These are phyloP conservation scores for Bubo blakistoni DNA, from an alignment of 2,113 vertebrate genomes.

Conservation along the genomic window DNA sequence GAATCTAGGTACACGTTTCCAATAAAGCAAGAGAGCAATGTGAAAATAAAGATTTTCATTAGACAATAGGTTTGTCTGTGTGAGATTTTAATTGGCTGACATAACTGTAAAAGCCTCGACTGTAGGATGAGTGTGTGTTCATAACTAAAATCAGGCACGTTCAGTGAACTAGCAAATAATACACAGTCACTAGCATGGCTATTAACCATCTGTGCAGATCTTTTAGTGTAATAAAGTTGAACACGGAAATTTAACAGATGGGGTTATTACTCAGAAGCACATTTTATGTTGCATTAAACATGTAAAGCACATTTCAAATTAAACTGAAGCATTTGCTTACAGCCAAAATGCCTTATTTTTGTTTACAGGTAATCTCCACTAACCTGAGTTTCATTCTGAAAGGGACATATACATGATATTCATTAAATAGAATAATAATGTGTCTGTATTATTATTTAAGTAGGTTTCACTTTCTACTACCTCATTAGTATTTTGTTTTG, in stretches of 20 bases:
- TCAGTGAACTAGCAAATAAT: background rate
- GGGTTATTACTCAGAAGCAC: background rate
- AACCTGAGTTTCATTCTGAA: background rate
- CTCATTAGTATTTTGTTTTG: background rate
- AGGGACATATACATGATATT: background rate
- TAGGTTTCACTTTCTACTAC: background rate
- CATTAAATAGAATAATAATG: background rate
- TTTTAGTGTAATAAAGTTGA: background rate
- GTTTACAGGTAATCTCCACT: background rate
- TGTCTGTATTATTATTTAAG: background rate
- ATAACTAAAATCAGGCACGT: background rate
- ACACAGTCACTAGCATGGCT: background rate
- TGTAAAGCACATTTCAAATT: background rate
- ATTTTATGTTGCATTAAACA: slow-evolving; percentile 21
- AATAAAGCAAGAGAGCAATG: background rate
- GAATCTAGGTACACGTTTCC: background rate
- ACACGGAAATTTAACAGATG: background rate
- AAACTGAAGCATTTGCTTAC: background rate
- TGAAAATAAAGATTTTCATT: background rate
- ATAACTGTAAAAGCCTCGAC: background rate
- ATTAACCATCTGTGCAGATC: slow-evolving; percentile 27
- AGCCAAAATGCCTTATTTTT: background rate
- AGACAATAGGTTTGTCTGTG: background rate
- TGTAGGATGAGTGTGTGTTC: background rate
- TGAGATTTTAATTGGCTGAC: background rate